Percentiles rank a stretch among this genome's conserved stretches.
These are phyloP conservation scores for Acanthurus lineatus DNA, from an alignment of 2,797 vertebrate species.

Conservation along the genomic window DNA sequence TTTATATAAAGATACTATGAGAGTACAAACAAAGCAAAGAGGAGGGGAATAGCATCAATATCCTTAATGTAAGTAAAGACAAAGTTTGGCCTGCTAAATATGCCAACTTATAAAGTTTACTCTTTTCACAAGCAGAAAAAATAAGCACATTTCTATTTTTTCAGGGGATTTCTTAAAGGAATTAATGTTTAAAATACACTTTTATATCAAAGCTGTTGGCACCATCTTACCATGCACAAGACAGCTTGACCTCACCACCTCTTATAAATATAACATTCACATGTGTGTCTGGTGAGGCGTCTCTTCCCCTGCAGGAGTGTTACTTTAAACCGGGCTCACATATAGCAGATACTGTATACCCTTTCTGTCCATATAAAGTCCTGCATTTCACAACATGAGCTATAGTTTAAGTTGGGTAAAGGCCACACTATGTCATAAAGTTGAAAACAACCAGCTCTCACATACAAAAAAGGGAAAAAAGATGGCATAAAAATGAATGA, in stretches of 20 bases:
- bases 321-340: conserved; percentile 7
- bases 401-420: conserved; percentile 6
- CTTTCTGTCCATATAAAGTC: not conserved
- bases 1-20: not conserved
- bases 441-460: conserved; percentile 13
- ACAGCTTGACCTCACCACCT: not conserved
- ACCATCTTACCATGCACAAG: not conserved
- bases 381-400: conserved; percentile 23
- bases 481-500: conserved; percentile 46
- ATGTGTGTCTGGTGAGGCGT: conserved; percentile 1
- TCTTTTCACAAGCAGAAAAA: not conserved
- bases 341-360: not conserved
- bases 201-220: not conserved
- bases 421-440: conserved; percentile 23
- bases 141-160: not conserved
- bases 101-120: conserved; percentile 6
- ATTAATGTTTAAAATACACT: not conserved
- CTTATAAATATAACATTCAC: not conserved
- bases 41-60: not conserved
- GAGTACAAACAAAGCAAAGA: not conserved
- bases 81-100: conserved; percentile 4
- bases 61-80: conserved; percentile 1
- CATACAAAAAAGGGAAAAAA: conserved; percentile 10
- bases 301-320: not conserved
- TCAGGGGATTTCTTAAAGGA: not conserved